Evolutionary conservation across 1,140 invertebrate species (phyloP).

Genomic region (Mercenaria mercenaria): DNA sequence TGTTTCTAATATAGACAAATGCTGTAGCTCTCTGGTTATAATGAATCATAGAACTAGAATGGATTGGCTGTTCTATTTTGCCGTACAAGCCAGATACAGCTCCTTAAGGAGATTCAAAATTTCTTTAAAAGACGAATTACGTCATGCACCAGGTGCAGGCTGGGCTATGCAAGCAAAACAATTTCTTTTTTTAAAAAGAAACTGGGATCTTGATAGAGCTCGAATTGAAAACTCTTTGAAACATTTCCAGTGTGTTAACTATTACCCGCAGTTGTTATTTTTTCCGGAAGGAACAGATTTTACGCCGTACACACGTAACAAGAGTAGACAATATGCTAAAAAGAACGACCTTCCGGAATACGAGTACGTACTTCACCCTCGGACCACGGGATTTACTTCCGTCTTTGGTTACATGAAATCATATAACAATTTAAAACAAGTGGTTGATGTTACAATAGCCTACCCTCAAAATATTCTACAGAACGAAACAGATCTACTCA

Average conservation of each 20-base stretch:
- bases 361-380: slow-evolving; percentile 93
- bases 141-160: slow-evolving; percentile 92
- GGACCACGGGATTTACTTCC: slow-evolving; percentile 94
- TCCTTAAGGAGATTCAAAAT: slow-evolving; percentile 91
- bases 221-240: slow-evolving; percentile 90
- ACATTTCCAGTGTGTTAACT: slow-evolving; percentile 90
- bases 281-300: slow-evolving; percentile 97
- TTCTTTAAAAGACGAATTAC: slow-evolving; percentile 93
- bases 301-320: slow-evolving; percentile 89
- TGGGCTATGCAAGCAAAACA: slow-evolving; percentile 96
- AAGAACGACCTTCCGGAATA: slow-evolving; percentile 90
- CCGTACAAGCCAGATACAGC: slow-evolving; percentile 91
- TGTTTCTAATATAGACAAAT: slow-evolving; percentile 82
- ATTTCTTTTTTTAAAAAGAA: slow-evolving; percentile 93
- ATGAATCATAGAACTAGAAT: slow-evolving; percentile 95
- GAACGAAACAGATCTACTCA: slow-evolving; percentile 75
- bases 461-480: slow-evolving; percentile 80
- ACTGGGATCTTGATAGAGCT: slow-evolving; percentile 92
- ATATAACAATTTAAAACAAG: slow-evolving; percentile 78
- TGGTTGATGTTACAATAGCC: slow-evolving; percentile 81
- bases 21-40: slow-evolving; percentile 91
- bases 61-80: slow-evolving; percentile 97
- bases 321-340: slow-evolving; percentile 91
- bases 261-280: slow-evolving; percentile 90
- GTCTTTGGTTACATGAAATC: slow-evolving; percentile 89